Evolutionary conservation across 2,888 invertebrate species (phyloP).

Genomic region (Oligia strigilis): DNA sequence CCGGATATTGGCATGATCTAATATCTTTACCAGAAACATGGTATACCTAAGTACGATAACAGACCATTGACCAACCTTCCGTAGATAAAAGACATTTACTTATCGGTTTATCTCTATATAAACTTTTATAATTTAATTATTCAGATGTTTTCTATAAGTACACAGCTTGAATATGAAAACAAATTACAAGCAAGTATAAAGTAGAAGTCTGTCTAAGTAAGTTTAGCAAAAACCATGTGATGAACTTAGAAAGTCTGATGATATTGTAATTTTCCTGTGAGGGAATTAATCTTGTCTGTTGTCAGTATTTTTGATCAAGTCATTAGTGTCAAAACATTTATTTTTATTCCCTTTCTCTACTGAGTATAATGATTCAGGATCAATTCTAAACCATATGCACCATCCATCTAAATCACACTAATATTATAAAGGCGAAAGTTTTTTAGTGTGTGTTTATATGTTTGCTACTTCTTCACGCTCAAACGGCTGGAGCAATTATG

Average conservation of each 20-base stretch:
- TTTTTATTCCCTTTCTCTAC: no score
- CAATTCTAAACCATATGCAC: background rate
- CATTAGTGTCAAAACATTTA: background rate
- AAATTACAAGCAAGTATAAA: background rate
- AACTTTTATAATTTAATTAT: background rate
- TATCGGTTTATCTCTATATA: background rate
- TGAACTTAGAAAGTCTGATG: background rate
- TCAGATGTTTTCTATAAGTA: no score
- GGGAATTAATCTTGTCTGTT: background rate
- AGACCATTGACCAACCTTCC: background rate
- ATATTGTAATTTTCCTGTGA: background rate
- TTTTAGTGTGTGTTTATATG: no score
- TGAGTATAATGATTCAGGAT: background rate
- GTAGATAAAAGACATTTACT: background rate
- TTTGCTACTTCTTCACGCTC: no score
- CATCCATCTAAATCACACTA: background rate
- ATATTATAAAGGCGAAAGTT: no score
- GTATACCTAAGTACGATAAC: background rate
- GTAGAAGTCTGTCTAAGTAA: background rate
- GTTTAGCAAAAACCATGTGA: background rate
- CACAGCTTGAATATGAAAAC: no score
- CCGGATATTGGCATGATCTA: background rate
- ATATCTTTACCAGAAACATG: constrained; percentile 6
- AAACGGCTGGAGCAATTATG: no score
- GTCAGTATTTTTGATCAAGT: background rate